Evolutionary conservation across 2,113 vertebrate genomes (phyloP), one percentile per base, ranked within the genome.

Genomic region (Corythornis madagascariensis): DNA sequence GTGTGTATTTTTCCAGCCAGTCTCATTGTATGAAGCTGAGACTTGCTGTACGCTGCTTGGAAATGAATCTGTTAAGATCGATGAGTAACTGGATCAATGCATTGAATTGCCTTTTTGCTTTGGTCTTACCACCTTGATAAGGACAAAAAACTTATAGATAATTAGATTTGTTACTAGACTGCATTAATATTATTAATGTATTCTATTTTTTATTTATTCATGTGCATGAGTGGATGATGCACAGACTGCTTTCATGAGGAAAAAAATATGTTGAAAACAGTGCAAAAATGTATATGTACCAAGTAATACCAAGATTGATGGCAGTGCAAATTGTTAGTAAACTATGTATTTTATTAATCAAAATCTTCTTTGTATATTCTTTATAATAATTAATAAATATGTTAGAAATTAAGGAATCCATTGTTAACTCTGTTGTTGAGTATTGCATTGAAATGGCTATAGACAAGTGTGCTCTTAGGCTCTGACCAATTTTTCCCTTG

Each of bases 71-170:
- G 22, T 77, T 85, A 80, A 70, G 65, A 88, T 86, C 70, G 33
- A 38, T 76, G 71, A 85, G 10, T 70, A 66, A 84, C 82, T 78
- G 66, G 38, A 92, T 84, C 61, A 48, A 1, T 55, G 63, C 24
- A 28, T 91, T 28, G 88, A 64, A 89, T 40, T 33, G 19, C n/a
- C 11, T 83, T 92, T 92, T 57, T 61, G 63, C 55, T 84, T 76
- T 82, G 63, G 43, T 45, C 18, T 88, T 4, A 33, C 50, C 0
- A 0, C 33, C 61, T 79, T 65, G 25, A 18, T 82, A 29, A 78
- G 50, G 42, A 47, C 42, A 86, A 67, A 56, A 92, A 42, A 52
- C 43, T 93, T 81, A 83, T 66, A 90, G 93, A 95, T 77, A 83
- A 80, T 83, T 38, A 52, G 80, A 53, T 77, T 76, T 56, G 29